Evolutionary conservation across 1,140 invertebrate species (phyloP), one percentile per base, ranked within the genome.

Genomic region (Hyphantria cunea): DNA sequence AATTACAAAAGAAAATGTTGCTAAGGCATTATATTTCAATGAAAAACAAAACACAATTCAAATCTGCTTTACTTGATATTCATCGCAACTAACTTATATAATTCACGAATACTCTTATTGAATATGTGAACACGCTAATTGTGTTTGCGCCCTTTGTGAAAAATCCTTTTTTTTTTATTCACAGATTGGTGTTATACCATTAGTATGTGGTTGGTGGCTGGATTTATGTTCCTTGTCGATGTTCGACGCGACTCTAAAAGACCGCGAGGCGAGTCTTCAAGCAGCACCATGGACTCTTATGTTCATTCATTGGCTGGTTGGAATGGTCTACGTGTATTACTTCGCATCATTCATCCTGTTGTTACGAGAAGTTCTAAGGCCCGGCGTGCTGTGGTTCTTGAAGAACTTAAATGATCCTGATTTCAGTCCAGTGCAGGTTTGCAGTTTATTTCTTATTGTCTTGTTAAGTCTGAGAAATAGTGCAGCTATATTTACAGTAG

Each of bases 281-380:
- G 92, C 95, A 0, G 96, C 97, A 0, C 98, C 99, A 0, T 97
- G 97, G 42, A 99, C 98, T 0, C 98, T 97, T 0, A 97, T 99
- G 93, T 99, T 99, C 80, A 96, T 99, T 51, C 98, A 99, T 88
- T 99, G 99, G 99, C 93, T 99, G 8, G 96, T 98, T n/a, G 98
- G 98, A 53, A 99, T 99, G 98, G 95, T 99, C 0, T 99, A 99
- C 87, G 98, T 99, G 11, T 99, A 99, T 88, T 99, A 99, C 90
- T 99, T 99, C 84, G 99, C 98, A 7, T 99, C 98, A 0, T 99
- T 99, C 81, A 97, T 99, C 37, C 92, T 99, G 0, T 90, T 99
- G 0, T 86, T 99, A 3, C 92, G 98, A 47, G 99, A 99, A 91
- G 97, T 99, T 3, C 82, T 99, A 6, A 92, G 98, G 51, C 98